Evolutionary conservation across 2,113 vertebrate genomes (phyloP), one percentile per base, ranked within the genome.

Genomic region (Sinocyclocheilus anophthalmus): DNA sequence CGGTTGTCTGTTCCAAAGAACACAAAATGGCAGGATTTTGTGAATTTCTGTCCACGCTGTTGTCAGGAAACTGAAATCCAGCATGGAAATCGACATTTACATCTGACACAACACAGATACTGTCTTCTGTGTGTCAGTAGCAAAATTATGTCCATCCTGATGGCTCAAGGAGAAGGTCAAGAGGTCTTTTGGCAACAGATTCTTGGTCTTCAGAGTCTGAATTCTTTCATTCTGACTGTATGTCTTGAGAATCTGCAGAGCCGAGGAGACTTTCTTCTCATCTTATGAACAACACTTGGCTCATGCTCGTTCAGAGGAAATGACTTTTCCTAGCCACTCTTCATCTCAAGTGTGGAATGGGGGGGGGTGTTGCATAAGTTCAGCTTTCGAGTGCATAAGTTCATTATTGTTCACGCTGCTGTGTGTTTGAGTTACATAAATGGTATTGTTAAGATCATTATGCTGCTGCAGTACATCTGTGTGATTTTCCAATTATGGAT

Each of bases 81-180:
- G 89, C 73, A 75, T 88, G 91, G 88, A 93, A 93, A 91, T 90
- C 85, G 77, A 90, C 90, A 87, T 89, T 89, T 93, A 81, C 73
- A 80, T 92, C 79, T 86, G 76, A 90, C 87, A 94, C 94, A 94
- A 93, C 84, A 88, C 84, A 53, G 86, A 91, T 90, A 93, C 93
- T 95, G 93, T 94, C 88, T 91, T 90, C 33, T 75, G 83, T 75
- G 80, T 85, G 84, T 87, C 72, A 85, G 90, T 84, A 86, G 86
- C 90, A 88, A 93, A 93, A 92, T 92, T 88, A 89, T 92, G 91
- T 92, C 91, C 92, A 86, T 89, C 87, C 84, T 63, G 83, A 91
- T 88, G 92, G 91, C 91, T 85, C 77, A 86, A 73, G 55, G 5
- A 87, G 73, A 78, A 89, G 92, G 91, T 94, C 94, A 94, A 42